Base-by-base conservation (phyloP, 2,797 vertebrate genomes). In the Cichlasoma orientale region DNA sequence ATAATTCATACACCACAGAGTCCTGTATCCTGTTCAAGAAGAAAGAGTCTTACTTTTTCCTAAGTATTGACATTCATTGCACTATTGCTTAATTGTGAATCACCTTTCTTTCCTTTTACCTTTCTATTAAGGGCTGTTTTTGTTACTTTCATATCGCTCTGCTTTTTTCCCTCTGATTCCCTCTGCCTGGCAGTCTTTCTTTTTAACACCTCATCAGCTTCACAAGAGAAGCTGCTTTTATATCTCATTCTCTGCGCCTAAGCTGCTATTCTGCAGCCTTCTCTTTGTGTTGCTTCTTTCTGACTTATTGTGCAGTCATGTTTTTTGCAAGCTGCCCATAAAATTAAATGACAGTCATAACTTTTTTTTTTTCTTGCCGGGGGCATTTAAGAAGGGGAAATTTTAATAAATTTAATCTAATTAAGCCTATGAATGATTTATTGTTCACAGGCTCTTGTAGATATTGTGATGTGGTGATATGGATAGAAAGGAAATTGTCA, bases 81-180 rank as follows among this genome's bases (percentile, higher is more conserved):
- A 47, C 56, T 76, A 56, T 85, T 83, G 74, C 74, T 73, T 90
- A 87, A 93, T 92, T 89, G 76, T 75, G 54, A 72, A 68, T 86
- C 56, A 68, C 63, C 25, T 19, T 68, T 68, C 41, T 50, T 50
- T 68, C 10, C 2, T 73, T 88, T 75, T 88, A 85, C 89, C 90
- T 90, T 92, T 94, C 88, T 89, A 89, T 94, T 90, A 94, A 91
- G 83, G 85, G 61, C 80, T 82, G 77, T 75, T 83, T 79, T 69
- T 80, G 38, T 75, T 82, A 10, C 53, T 79, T 82, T 79, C 56
- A 68, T 83, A 82, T 78, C 53, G 70, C 52, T 71, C 31, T 54
- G 53, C 66, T 80, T 29, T 76, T 86, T 81, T 63, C 23, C 55
- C 72, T 77, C 57, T 53, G 57, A 18, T 80, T 74, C 66, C 41